These are phyloP conservation scores for Callitettix versicolor DNA, from an alignment of 1,140 invertebrate species.

Conservation along the genomic window DNA sequence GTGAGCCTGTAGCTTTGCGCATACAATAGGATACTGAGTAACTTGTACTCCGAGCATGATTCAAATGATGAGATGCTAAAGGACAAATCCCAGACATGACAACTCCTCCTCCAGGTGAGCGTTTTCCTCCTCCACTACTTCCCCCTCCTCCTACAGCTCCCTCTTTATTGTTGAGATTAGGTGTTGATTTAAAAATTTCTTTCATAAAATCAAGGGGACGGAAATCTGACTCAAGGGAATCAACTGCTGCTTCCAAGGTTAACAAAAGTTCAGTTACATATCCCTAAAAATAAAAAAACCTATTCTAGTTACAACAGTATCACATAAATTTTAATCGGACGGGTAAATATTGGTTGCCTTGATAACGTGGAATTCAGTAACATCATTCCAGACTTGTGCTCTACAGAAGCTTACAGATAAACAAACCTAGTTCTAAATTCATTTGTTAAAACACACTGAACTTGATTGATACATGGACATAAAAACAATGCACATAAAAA, in stretches of 20 bases:
- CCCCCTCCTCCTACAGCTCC: slow-evolving; percentile 37
- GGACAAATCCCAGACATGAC: slow-evolving; percentile 12
- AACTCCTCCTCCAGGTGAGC: slow-evolving; percentile 43
- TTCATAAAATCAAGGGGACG: slow-evolving; percentile 79
- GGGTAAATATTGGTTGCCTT: not conserved
- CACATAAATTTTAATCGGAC: not conserved
- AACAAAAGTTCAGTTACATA: slow-evolving; percentile 96
- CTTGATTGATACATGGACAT: no score
- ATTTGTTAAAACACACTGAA: no score
- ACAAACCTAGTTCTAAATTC: no score
- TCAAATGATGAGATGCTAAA: slow-evolving; percentile 3
- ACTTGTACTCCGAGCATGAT: slow-evolving; percentile 72
- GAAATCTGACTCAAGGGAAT: slow-evolving; percentile 77
- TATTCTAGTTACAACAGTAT: no score
- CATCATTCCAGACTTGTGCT: no score
- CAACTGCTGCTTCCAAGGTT: slow-evolving; percentile 89
- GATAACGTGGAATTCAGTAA: not conserved
- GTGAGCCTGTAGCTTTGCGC: slow-evolving; percentile 51
- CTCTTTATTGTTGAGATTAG: slow-evolving; percentile 87
- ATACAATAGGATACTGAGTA: slow-evolving; percentile 82
- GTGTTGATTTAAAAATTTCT: slow-evolving; percentile 92
- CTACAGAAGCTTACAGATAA: no score
- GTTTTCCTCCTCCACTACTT: slow-evolving; percentile 39
- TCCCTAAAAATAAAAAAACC: slow-evolving; percentile 43
- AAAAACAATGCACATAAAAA: no score